Evolutionary conservation across 2,797 vertebrate genomes (phyloP).

Genomic region (Anguilla anguilla): DNA sequence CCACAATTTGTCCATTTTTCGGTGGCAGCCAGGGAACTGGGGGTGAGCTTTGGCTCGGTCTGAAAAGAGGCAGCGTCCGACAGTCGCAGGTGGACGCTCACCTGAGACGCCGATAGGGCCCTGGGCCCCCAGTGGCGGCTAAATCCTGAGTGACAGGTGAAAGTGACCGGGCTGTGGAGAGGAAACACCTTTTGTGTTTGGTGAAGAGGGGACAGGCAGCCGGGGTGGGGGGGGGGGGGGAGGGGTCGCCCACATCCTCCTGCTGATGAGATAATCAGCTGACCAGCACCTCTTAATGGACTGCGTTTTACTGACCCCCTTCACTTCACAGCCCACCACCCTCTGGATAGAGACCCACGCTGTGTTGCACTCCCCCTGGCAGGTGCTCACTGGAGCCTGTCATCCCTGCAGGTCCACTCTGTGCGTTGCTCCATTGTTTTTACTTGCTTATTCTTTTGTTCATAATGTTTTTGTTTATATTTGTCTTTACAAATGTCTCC

Average conservation of each 20-base stretch:
- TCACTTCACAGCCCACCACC: background rate
- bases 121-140: background rate
- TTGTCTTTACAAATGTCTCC: too few relatives aligned
- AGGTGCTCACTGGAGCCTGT: background rate
- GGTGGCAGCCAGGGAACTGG: background rate
- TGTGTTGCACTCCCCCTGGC: background rate
- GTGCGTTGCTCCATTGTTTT: too few relatives aligned
- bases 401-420: background rate
- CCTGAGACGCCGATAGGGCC: slow-evolving; percentile 28
- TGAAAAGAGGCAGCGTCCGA: background rate
- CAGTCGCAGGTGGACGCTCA: slow-evolving; percentile 40
- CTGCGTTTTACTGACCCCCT: slow-evolving; percentile 39
- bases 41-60: slow-evolving; percentile 25
- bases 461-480: too few relatives aligned
- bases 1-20: too few relatives aligned
- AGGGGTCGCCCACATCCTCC: slow-evolving; percentile 49
- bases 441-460: too few relatives aligned
- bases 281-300: slow-evolving; percentile 34
- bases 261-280: slow-evolving; percentile 47
- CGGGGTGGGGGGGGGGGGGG: slow-evolving; percentile 30
- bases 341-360: slow-evolving; percentile 37
- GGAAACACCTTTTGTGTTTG: slow-evolving; percentile 68
- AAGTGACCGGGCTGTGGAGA: slow-evolving; percentile 62
- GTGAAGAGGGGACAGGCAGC: slow-evolving; percentile 45
- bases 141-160: slow-evolving; percentile 71